phyloP scores from a whole-genome alignment of 2,888 invertebrate species.

The Agrochola lychnidis region DNA sequence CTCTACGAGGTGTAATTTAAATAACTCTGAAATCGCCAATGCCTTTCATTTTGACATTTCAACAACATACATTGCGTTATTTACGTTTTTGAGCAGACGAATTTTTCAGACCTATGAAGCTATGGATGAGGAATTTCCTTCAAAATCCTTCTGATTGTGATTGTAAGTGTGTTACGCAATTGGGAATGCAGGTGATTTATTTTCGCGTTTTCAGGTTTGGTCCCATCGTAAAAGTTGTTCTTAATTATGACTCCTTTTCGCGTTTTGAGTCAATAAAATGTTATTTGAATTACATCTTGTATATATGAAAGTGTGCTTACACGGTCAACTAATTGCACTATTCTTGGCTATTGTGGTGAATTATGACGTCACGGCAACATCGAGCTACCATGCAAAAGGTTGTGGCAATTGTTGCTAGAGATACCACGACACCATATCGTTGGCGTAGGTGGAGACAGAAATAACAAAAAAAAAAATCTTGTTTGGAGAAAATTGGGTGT shows the following conservation, averaged over 20 bases:
- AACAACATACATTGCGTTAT: background rate
- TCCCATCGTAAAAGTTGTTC: background rate
- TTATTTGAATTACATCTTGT: slow-evolving; percentile 2
- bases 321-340: background rate
- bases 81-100: too few relatives aligned
- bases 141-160: background rate
- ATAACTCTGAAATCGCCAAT: background rate
- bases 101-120: background rate
- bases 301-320: background rate
- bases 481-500: too few relatives aligned
- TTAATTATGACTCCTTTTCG: too few relatives aligned
- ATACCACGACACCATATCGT: background rate
- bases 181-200: background rate
- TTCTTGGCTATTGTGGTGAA: background rate
- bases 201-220: background rate
- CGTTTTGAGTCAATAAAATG: background rate
- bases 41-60: background rate
- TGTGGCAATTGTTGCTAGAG: background rate
- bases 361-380: background rate
- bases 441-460: too few relatives aligned
- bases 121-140: background rate
- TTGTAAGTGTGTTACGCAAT: too few relatives aligned
- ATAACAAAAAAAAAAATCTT: too few relatives aligned
- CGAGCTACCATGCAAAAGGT: background rate
- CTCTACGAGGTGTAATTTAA: background rate